Percentiles rank a stretch among this genome's conserved stretches.
Evolutionary conservation across 2,888 invertebrate species (phyloP).

Genomic region (Anthrax anthrax): DNA sequence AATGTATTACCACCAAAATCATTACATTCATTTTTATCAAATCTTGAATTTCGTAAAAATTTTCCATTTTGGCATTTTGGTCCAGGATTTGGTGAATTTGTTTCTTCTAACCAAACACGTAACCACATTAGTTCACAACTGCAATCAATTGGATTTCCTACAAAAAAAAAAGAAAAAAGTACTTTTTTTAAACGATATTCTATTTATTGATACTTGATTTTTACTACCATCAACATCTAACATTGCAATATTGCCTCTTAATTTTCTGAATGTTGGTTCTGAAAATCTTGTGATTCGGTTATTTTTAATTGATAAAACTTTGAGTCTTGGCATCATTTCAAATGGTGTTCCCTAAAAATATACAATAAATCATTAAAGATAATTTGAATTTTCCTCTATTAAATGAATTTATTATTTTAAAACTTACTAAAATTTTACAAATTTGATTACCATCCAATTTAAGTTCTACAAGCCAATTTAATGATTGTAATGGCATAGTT

Average conservation of each 20-base stretch:
- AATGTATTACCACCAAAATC: conserved; percentile 36
- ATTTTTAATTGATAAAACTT: conserved; percentile 61
- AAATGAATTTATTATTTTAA: too few relatives aligned
- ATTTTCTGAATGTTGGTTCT: conserved; percentile 57
- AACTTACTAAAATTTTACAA: conserved; percentile 49
- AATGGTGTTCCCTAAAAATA: conserved; percentile 51
- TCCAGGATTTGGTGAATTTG: conserved; percentile 47
- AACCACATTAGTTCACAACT: conserved; percentile 73
- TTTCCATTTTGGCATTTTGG: conserved; percentile 69
- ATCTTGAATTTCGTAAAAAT: conserved; percentile 54
- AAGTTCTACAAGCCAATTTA: conserved; percentile 78
- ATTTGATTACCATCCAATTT: conserved; percentile 74
- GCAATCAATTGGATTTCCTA: conserved; percentile 72
- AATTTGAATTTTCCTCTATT: too few relatives aligned
- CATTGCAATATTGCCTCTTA: conserved; percentile 67
- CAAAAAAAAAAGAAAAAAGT: neutral
- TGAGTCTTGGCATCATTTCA: conserved; percentile 68
- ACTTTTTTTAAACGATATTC: too few relatives aligned
- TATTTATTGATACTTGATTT: too few relatives aligned
- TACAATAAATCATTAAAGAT: too few relatives aligned
- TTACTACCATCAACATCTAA: conserved; percentile 75
- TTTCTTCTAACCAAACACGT: conserved; percentile 66
- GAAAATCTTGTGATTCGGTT: conserved; percentile 60
- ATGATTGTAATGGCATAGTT: conserved; percentile 51
- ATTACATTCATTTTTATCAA: conserved; percentile 54